Evolutionary conservation across 2,797 vertebrate genomes (phyloP), one percentile per base, ranked within the genome.

Genomic region (Gouania willdenowi): DNA sequence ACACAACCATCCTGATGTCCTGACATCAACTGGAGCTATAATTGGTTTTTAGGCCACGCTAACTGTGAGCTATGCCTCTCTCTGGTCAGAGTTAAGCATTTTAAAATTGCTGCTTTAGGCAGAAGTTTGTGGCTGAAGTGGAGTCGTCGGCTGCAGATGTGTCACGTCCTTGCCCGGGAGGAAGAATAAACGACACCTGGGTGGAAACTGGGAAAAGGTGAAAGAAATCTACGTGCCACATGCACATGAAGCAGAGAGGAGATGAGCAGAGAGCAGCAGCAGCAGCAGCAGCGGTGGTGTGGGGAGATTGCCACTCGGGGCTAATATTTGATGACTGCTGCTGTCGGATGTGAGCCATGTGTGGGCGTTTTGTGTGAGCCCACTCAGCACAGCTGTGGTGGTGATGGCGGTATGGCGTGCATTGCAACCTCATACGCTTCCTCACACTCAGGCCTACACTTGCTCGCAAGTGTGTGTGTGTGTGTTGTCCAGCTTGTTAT

Each of bases 351-450:
- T 63, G 65, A 72, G 67, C 53, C 60, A 40, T 64, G 63, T 67
- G 75, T 74, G 71, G 71, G 81, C 31, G 75, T 80, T 73, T 68
- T 63, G 59, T 65, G 50, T 31, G 64, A 77, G 63, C 70, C 73
- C 77, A 64, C 68, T 78, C 60, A 44, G 64, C 69, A 71, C 82
- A 81, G 76, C 78, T 84, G 82, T 30, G 8, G 82, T 30, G 8
- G 55, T 68, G 78, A 80, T 77, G 75, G 79, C 67, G 68, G 32
- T 57, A 36, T 8, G 36, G 47, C 54, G 48, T 48, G 57, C n/a
- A n/a, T n/a, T n/a, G n/a, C 23, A 20, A 48, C 62, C 57, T 58
- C 53, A 58, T 36, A n/a, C 1, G 3, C 25, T 41, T 46, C 27
- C 34, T 10, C 27, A 8, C 23, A 9, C 23, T 9, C 23, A 24